Evolutionary conservation across 2,888 invertebrate genomes (phyloP).

Genomic region (Eupithecia pulchellata): DNA sequence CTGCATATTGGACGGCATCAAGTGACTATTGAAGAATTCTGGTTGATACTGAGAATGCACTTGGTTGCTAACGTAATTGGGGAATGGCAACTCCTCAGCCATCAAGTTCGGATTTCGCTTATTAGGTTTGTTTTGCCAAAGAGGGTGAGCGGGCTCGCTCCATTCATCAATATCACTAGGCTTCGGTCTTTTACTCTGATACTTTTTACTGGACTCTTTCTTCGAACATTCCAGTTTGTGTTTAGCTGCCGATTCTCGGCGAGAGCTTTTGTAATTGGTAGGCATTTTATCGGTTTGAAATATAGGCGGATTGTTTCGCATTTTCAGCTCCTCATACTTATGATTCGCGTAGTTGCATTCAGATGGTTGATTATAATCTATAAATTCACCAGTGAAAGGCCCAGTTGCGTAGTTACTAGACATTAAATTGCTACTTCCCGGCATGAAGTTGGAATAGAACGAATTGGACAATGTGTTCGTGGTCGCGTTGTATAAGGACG

Average conservation of each 20-base stretch:
- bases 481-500: slow-evolving; percentile 76
- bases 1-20: slow-evolving; percentile 75
- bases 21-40: slow-evolving; percentile 76
- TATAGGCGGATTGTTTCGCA: slow-evolving; percentile 67
- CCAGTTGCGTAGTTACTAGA: slow-evolving; percentile 71
- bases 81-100: slow-evolving; percentile 72
- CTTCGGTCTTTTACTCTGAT: slow-evolving; percentile 74
- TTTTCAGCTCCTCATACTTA: slow-evolving; percentile 78
- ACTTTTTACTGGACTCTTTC: slow-evolving; percentile 77
- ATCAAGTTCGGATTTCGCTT: slow-evolving; percentile 72
- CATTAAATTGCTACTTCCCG: slow-evolving; percentile 75
- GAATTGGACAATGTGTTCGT: slow-evolving; percentile 80
- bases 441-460: slow-evolving; percentile 80
- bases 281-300: slow-evolving; percentile 70
- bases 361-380: slow-evolving; percentile 75
- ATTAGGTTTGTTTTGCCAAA: slow-evolving; percentile 75
- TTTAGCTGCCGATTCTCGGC: slow-evolving; percentile 74
- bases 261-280: slow-evolving; percentile 68
- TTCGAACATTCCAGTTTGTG: slow-evolving; percentile 81
- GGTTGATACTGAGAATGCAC: slow-evolving; percentile 76
- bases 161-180: slow-evolving; percentile 74
- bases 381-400: slow-evolving; percentile 74
- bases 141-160: slow-evolving; percentile 68
- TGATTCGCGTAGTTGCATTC: slow-evolving; percentile 79
- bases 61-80: slow-evolving; percentile 77